Percentiles rank a stretch among this genome's conserved stretches.
Evolutionary conservation across 2,113 vertebrate species (phyloP).

Genomic region (Poecile atricapillus): DNA sequence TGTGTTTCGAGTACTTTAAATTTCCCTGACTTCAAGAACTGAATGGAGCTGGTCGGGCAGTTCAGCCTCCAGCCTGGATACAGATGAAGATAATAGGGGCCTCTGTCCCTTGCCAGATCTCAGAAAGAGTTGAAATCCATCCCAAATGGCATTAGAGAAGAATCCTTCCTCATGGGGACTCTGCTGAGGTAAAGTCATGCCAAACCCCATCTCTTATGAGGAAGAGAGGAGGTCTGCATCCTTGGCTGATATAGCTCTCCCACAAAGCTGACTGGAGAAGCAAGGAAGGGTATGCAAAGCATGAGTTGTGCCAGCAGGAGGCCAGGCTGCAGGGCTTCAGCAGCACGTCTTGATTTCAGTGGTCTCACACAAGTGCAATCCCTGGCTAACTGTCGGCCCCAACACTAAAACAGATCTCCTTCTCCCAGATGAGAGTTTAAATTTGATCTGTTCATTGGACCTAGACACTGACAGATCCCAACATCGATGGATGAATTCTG

Average conservation of each 20-base stretch:
- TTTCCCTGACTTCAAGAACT: neutral
- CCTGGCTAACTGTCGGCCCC: neutral
- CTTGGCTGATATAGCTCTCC: neutral
- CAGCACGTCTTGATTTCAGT: neutral
- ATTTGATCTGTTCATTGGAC: neutral
- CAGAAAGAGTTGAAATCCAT: neutral
- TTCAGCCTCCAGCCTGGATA: neutral
- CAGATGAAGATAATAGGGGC: neutral
- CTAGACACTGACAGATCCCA: neutral
- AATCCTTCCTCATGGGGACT: neutral
- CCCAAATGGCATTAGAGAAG: neutral
- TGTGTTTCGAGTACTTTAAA: neutral
- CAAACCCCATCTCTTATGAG: neutral
- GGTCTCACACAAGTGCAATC: neutral
- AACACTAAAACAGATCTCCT: neutral
- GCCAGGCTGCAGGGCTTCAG: neutral
- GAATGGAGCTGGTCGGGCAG: neutral
- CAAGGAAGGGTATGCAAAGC: conserved; percentile 16
- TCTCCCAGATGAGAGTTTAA: neutral
- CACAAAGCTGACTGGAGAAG: neutral
- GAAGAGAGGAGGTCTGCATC: neutral
- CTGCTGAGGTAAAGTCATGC: neutral
- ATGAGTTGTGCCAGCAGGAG: neutral
- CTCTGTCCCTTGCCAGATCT: neutral
- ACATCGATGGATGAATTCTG: neutral